phyloP scores from a whole-genome alignment of 1,140 invertebrate genomes.

The Cherax quadricarinatus region DNA sequence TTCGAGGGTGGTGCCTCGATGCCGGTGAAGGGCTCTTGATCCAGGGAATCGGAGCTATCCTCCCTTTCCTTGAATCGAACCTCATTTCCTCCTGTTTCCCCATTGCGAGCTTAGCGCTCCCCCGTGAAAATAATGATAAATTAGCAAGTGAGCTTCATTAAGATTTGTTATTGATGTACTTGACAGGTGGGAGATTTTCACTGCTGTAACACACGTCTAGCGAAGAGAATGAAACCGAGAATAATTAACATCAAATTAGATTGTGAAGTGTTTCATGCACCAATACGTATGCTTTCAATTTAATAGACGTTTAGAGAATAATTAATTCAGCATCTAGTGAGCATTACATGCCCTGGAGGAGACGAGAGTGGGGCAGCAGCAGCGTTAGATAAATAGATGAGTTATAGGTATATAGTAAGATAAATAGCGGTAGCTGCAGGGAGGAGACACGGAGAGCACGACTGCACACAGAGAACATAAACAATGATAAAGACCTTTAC shows the following conservation, averaged over 20 bases:
- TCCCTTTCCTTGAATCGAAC: no score
- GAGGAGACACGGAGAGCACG: slow-evolving; percentile 26
- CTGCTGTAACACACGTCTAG: not conserved
- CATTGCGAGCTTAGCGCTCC: no score
- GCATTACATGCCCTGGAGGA: slow-evolving; percentile 34
- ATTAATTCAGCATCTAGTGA: not conserved
- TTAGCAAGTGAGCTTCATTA: no score
- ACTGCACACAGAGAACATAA: slow-evolving; percentile 43
- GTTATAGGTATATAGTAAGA: slow-evolving; percentile 4
- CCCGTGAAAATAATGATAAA: no score
- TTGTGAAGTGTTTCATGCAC: slow-evolving; percentile 33
- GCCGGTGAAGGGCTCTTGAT: no score
- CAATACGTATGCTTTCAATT: not conserved
- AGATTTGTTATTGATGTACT: not conserved
- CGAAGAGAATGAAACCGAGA: not conserved
- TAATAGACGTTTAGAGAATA: not conserved
- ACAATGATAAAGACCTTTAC: slow-evolving; percentile 18
- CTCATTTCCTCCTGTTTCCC: no score
- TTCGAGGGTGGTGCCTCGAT: no score
- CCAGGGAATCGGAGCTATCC: no score
- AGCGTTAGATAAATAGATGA: slow-evolving; percentile 17
- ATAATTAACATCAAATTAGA: not conserved
- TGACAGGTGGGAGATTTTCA: not conserved
- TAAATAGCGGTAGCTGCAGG: slow-evolving; percentile 32
- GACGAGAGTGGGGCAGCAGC: slow-evolving; percentile 1